Conservation (phyloP, 1,140 invertebrate species). For the Archivesica marissinica region DNA sequence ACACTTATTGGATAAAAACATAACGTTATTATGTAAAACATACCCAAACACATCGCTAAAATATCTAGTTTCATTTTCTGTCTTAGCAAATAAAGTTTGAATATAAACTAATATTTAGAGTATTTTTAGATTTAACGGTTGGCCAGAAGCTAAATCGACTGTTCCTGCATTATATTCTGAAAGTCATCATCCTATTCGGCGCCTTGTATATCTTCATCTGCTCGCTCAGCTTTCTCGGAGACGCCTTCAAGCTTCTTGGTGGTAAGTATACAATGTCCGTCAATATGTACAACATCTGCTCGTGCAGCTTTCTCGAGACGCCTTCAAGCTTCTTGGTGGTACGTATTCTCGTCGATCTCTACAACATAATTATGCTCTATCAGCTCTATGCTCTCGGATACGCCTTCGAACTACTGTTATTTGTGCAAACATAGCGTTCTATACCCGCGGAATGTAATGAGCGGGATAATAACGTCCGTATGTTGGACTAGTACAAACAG, state of each 20-base stretch:
- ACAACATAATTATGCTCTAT: slow-evolving; percentile 87
- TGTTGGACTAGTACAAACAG: too few relatives aligned
- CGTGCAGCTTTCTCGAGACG: slow-evolving; percentile 86
- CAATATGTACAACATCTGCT: too few relatives aligned
- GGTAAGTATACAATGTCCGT: too few relatives aligned
- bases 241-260: slow-evolving; percentile 86
- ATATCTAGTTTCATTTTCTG: background rate
- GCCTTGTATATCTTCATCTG: slow-evolving; percentile 87
- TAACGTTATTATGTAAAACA: too few relatives aligned
- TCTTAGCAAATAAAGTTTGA: background rate
- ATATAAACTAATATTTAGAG: background rate
- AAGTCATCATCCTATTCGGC: slow-evolving; percentile 68
- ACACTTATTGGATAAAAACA: too few relatives aligned
- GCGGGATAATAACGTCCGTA: too few relatives aligned
- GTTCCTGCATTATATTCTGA: slow-evolving; percentile 54
- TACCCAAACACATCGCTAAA: background rate
- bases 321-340: slow-evolving; percentile 87
- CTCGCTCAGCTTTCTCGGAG: slow-evolving; percentile 86
- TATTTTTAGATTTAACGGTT: slow-evolving; percentile 27
- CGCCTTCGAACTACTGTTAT: slow-evolving; percentile 86
- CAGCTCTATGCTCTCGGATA: slow-evolving; percentile 86
- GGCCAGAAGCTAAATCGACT: background rate
- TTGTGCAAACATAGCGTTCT: too few relatives aligned
- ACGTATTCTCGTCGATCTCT: too few relatives aligned
- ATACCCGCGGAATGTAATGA: too few relatives aligned